A percentile compares a stretch with the other conserved stretches of the same genome.
These are phyloP conservation scores for Sebastes matsubarae DNA, from an alignment of 2,797 vertebrate species.

Conservation along the genomic window DNA sequence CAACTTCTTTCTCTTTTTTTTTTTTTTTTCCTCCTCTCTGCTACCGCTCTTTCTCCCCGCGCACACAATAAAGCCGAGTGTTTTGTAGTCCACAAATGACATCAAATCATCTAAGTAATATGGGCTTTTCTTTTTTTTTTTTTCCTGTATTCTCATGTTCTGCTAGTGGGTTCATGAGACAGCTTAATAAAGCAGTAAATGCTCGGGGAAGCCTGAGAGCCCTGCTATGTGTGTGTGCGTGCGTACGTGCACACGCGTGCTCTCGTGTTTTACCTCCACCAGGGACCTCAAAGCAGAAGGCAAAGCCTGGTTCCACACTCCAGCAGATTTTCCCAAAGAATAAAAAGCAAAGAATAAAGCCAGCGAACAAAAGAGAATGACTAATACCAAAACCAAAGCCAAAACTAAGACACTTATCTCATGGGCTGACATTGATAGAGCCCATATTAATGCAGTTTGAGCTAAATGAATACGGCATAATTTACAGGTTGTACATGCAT, in stretches of 20 bases:
- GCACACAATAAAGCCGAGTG: constrained; percentile 76
- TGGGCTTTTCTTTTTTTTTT: constrained; percentile 74
- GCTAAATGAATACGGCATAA: constrained; percentile 66
- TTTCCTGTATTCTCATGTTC: constrained; percentile 78
- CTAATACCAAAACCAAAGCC: constrained; percentile 63
- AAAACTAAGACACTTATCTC: constrained; percentile 70
- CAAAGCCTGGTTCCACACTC: constrained; percentile 62
- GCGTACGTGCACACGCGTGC: constrained; percentile 27
- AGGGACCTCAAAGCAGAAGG: constrained; percentile 67
- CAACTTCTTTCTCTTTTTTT: constrained; percentile 60
- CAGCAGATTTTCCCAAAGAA: constrained; percentile 65
- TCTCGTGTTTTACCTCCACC: constrained; percentile 67
- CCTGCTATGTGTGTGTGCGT: constrained; percentile 28
- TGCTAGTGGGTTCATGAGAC: constrained; percentile 82
- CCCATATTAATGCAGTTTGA: constrained; percentile 52
- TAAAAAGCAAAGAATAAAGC: constrained; percentile 63
- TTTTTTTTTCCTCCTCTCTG: neutral
- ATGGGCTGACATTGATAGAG: constrained; percentile 62
- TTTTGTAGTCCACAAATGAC: constrained; percentile 83
- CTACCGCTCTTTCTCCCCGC: constrained; percentile 60
- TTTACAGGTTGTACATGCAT: constrained; percentile 65
- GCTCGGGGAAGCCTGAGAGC: constrained; percentile 72
- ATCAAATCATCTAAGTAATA: constrained; percentile 83
- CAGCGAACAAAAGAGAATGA: constrained; percentile 69
- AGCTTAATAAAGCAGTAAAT: constrained; percentile 85